These are phyloP conservation scores for Athalia cordata DNA, from an alignment of 2,888 invertebrate genomes.

Conservation along the genomic window DNA sequence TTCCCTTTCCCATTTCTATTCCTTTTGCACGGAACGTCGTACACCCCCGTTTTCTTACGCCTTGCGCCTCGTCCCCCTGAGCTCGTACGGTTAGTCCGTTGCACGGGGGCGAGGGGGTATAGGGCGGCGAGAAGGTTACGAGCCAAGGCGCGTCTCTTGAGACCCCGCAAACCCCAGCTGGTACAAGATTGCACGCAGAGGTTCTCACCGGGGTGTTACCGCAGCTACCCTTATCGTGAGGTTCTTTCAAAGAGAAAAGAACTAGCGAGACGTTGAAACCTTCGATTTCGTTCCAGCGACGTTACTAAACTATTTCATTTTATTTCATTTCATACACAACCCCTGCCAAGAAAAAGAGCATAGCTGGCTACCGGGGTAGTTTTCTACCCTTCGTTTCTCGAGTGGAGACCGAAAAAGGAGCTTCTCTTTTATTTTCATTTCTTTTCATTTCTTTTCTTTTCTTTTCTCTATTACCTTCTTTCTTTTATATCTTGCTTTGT, in stretches of 20 bases:
- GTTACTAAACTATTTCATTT: not conserved
- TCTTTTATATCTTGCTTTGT: no score
- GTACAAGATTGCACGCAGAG: constrained; percentile 72
- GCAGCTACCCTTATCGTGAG: constrained; percentile 13
- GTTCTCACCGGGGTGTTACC: constrained; percentile 59
- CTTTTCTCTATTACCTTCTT: no score
- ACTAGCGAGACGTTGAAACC: not conserved
- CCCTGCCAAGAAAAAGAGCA: no score
- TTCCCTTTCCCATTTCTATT: constrained; percentile 59
- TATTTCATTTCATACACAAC: not conserved
- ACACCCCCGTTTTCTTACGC: constrained; percentile 37
- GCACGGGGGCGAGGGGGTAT: constrained; percentile 55
- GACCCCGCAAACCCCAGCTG: constrained; percentile 70
- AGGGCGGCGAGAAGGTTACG: constrained; percentile 64
- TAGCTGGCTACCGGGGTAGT: no score
- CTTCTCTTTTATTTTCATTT: no score
- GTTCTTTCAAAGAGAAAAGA: constrained; percentile 2
- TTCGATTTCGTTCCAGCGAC: not conserved
- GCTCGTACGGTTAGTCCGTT: constrained; percentile 52
- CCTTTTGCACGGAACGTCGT: constrained; percentile 22
- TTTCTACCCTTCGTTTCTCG: no score
- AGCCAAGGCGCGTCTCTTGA: constrained; percentile 62
- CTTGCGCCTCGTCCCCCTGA: constrained; percentile 8
- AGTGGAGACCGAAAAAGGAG: no score
- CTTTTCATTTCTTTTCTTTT: no score